These are phyloP conservation scores for Scylla paramamosain DNA, from an alignment of 1,140 invertebrate genomes.

Conservation along the genomic window DNA sequence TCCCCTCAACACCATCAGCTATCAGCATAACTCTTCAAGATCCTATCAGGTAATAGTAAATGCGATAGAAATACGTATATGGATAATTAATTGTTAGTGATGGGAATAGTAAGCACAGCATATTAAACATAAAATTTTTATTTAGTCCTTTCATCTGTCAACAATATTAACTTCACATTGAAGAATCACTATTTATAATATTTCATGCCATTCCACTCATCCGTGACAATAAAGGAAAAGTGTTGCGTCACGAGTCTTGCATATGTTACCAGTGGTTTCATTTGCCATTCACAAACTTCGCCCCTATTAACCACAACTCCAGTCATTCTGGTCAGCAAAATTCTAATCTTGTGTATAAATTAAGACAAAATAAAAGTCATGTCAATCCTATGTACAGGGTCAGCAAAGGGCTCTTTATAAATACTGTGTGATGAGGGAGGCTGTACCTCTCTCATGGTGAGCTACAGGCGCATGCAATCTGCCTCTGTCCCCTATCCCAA, in stretches of 20 bases:
- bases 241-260: constrained; percentile 67
- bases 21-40: no score
- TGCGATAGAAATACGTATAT: not conserved
- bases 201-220: constrained; percentile 72
- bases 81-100: not conserved
- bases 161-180: constrained; percentile 75
- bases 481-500: not conserved
- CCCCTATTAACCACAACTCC: constrained; percentile 70
- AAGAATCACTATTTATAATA: constrained; percentile 75
- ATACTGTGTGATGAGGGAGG: constrained; percentile 60
- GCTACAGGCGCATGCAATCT: not conserved
- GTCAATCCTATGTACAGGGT: constrained; percentile 71
- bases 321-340: constrained; percentile 70
- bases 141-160: constrained; percentile 75
- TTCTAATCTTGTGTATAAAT: constrained; percentile 56
- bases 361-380: constrained; percentile 66
- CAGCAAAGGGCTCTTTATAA: constrained; percentile 60
- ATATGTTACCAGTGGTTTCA: constrained; percentile 67
- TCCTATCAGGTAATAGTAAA: not conserved
- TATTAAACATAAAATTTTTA: constrained; percentile 74
- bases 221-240: constrained; percentile 68
- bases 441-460: not conserved
- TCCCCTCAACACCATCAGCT: no score
- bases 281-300: constrained; percentile 74
- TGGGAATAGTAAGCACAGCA: not conserved